Evolutionary conservation across 2,797 vertebrate species (phyloP).

Genomic region (Benthosema pterotum): DNA sequence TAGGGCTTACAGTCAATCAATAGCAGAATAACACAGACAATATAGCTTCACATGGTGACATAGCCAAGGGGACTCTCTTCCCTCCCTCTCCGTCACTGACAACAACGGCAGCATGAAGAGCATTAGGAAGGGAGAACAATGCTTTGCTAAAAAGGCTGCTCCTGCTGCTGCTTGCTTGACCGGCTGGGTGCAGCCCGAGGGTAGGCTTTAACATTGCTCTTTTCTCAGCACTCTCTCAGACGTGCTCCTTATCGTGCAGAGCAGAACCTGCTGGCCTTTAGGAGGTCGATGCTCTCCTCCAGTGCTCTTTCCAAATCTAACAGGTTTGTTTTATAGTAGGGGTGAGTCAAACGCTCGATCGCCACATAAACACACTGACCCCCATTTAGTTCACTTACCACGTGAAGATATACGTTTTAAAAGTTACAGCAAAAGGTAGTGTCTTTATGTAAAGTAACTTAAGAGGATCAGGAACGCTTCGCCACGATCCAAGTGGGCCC

Average conservation of each 20-base stretch:
- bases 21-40: conserved; percentile 20
- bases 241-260: conserved; percentile 11
- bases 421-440: too few relatives aligned
- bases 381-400: too few relatives aligned
- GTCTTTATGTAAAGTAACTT: too few relatives aligned
- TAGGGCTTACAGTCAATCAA: conserved; percentile 48
- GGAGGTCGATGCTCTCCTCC: conserved; percentile 4
- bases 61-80: conserved; percentile 29
- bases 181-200: conserved; percentile 28
- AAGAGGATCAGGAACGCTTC: too few relatives aligned
- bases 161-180: background rate
- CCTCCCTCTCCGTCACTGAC: conserved; percentile 1
- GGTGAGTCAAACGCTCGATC: too few relatives aligned
- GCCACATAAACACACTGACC: too few relatives aligned
- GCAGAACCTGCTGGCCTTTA: background rate
- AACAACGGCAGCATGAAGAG: conserved; percentile 4
- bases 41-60: conserved; percentile 6
- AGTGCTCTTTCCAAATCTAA: conserved; percentile 5
- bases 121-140: conserved; percentile 1
- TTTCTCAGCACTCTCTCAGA: conserved; percentile 35
- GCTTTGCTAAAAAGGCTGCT: background rate
- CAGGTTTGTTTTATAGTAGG: background rate
- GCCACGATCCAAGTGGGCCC: too few relatives aligned
- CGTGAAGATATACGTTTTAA: too few relatives aligned
- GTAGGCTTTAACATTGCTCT: conserved; percentile 20